Conservation (phyloP, 2,113 vertebrate species). For the Noturus placidus region DNA sequence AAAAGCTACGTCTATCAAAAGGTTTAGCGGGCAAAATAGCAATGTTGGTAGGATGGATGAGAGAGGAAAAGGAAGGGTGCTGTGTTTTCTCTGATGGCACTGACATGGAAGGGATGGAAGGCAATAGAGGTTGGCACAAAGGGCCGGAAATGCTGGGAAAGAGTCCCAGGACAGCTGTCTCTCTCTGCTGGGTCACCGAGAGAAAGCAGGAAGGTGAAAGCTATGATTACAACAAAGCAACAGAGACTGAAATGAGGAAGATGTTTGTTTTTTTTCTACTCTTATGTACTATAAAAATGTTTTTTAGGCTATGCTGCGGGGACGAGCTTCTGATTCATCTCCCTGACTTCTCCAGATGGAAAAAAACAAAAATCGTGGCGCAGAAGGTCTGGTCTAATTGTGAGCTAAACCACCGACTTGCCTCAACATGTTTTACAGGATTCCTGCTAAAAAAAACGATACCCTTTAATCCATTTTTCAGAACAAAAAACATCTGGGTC, state of each 20-base stretch:
- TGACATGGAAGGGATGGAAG: constrained; percentile 36
- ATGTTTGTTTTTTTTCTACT: background rate
- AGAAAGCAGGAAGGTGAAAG: constrained; percentile 14
- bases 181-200: constrained; percentile 43
- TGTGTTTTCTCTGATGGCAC: constrained; percentile 37
- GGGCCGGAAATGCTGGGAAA: constrained; percentile 36
- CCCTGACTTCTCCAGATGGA: constrained; percentile 88
- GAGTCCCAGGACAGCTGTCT: constrained; percentile 37
- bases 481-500: constrained; percentile 99
- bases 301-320: background rate
- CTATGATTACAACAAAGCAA: constrained; percentile 6
- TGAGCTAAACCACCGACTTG: constrained; percentile 80
- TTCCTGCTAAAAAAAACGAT: constrained; percentile 84
- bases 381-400: constrained; percentile 80
- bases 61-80: background rate
- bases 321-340: constrained; percentile 53
- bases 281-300: background rate
- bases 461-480: constrained; percentile 96
- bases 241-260: background rate
- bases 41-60: background rate
- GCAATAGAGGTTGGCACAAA: constrained; percentile 32
- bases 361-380: constrained; percentile 74
- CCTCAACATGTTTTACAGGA: constrained; percentile 82
- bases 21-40: background rate
- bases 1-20: background rate